A percentile compares a stretch with the other conserved stretches of the same genome.
phyloP scores from a whole-genome alignment of 2,888 invertebrate genomes.

The Leptopilina myrica region DNA sequence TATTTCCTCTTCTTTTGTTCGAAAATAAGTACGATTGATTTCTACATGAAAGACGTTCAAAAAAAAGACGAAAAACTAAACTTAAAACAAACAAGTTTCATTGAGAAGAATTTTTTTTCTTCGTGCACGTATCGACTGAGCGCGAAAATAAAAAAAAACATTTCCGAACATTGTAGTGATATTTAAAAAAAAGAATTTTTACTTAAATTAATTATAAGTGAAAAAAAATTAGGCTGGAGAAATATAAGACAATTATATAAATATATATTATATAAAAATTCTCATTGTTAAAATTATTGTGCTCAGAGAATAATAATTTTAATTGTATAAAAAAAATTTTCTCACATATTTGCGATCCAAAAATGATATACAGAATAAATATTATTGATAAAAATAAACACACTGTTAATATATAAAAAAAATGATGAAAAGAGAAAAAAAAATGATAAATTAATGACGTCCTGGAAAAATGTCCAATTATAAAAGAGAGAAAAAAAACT shows the following conservation, averaged over 20 bases:
- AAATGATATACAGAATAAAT: constrained; percentile 15
- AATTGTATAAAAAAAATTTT: background rate
- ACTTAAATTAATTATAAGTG: background rate
- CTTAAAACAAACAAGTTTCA: background rate
- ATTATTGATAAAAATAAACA: background rate
- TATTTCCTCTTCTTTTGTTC: no score
- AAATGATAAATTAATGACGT: constrained; percentile 4
- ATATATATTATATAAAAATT: background rate
- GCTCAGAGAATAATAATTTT: constrained; percentile 10
- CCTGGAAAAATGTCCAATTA: background rate
- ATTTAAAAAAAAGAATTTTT: constrained; percentile 5
- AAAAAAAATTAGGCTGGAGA: constrained; percentile 3
- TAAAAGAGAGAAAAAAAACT: background rate
- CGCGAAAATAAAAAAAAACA: background rate
- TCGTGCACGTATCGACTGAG: background rate
- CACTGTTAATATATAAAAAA: constrained; percentile 6
- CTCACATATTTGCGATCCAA: constrained; percentile 9
- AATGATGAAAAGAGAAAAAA: no score
- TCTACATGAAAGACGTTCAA: no score
- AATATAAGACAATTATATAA: background rate
- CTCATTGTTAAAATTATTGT: constrained; percentile 35
- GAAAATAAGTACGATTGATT: constrained; percentile 8
- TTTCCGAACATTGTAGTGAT: constrained; percentile 6
- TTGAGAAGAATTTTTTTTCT: background rate
- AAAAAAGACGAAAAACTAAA: no score